Percentiles rank a stretch among this genome's conserved stretches.
phyloP scores from a whole-genome alignment of 2,113 vertebrate genomes.

The Panthera tigris region DNA sequence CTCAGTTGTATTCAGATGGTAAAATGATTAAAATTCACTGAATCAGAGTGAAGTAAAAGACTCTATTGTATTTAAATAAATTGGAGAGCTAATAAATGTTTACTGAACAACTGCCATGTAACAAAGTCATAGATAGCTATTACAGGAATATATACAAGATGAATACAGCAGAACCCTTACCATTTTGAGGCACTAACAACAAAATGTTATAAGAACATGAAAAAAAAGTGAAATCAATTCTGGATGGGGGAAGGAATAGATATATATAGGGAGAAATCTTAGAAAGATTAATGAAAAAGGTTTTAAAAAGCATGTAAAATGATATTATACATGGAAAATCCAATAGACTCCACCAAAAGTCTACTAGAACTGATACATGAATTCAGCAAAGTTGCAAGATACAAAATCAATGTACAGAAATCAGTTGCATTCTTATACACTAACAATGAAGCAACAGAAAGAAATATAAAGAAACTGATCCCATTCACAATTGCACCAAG shows the following conservation, averaged over 20 bases:
- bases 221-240: not conserved
- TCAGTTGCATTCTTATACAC: too few species aligned
- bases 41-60: slow-evolving; percentile 16
- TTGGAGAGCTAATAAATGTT: not conserved
- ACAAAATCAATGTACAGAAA: too few species aligned
- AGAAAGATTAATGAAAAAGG: not conserved
- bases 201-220: not conserved
- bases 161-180: not conserved
- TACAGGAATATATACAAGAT: not conserved
- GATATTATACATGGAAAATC: too few species aligned
- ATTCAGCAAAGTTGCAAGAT: too few species aligned
- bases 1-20: not conserved
- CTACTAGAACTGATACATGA: too few species aligned
- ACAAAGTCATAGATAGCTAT: not conserved
- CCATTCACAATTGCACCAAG: too few species aligned
- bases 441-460: too few species aligned
- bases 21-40: slow-evolving; percentile 18
- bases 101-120: not conserved
- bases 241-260: not conserved
- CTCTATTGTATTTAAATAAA: slow-evolving; percentile 5
- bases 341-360: too few species aligned
- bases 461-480: too few species aligned
- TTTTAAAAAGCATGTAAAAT: not conserved
- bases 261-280: not conserved
- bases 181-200: not conserved